Base-by-base conservation (phyloP, 1,140 invertebrate genomes). In the Hyles euphorbiae region DNA sequence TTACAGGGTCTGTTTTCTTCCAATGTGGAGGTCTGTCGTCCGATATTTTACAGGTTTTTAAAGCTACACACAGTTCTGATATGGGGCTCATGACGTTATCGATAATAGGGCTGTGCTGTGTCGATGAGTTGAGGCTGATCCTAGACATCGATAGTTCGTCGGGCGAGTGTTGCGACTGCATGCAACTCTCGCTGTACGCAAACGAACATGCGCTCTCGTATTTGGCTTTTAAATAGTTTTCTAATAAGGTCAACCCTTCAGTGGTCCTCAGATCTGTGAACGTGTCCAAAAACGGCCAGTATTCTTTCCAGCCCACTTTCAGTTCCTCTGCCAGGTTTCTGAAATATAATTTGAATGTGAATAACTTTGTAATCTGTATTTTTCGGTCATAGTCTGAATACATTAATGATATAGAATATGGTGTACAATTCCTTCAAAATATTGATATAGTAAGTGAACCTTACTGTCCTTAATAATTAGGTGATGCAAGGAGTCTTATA, bases 281-380 rank as follows among this genome's bases (percentile, higher is more conserved):
- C 4, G 91, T 91, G 68, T 95, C 92, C 5, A 98, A 86, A 78
- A 98, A 98, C 3, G 94, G 92, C 96, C 97, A 98, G 81, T 96
- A 96, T 78, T 98, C 97, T 63, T 93, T 94, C 96, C 96, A 98
- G n/a, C 90, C 89, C 0, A 97, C 90, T 36, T 94, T 91, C 77
- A 93, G 91, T 76, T 95, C 90, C 64, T 93, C 91, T 3, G 96
- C 96, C 63, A 98, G 74, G 59, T 93, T 91, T 64, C 95, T 94
- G 76, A 40, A 87, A 85, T 22, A 22, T 22, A 22, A 22, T 22
- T 22, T 22, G 22, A 22, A 22, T 22, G 22, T 22, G 22, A 22
- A 22, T 22, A 22, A 22, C 22, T 22, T 22, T 2, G 0, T 22
- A 22, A 22, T 22, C 22, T 22, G 0, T 22, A 22, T 22, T 22